A percentile compares a stretch with the other conserved stretches of the same genome.
Evolutionary conservation across 1,140 invertebrate species (phyloP).

Genomic region (Antheraea mylitta): DNA sequence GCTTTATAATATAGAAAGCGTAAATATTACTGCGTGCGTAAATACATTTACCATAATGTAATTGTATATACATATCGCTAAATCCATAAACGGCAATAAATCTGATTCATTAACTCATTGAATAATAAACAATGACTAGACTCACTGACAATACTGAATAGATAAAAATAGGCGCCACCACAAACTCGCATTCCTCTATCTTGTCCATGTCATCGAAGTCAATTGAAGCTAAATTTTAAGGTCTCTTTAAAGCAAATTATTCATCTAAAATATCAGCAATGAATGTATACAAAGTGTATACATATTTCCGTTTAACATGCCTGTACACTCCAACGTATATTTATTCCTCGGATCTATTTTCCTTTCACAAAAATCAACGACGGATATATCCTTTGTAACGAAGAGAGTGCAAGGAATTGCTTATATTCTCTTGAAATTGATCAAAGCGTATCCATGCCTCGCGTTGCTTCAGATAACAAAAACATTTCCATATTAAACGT

Average conservation of each 20-base stretch:
- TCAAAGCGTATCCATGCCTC: conserved; percentile 23
- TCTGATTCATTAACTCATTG: not conserved
- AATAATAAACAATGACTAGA: not conserved
- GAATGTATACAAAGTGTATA: not conserved
- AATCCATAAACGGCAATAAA: not conserved
- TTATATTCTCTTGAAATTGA: conserved; percentile 26
- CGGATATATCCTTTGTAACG: conserved; percentile 9
- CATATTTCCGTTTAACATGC: not conserved
- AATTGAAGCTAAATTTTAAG: too few relatives aligned
- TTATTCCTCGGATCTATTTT: not conserved
- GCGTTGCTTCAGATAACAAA: conserved; percentile 18
- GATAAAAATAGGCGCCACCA: not conserved
- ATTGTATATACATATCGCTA: too few relatives aligned
- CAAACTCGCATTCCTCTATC: not conserved
- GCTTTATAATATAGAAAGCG: too few relatives aligned
- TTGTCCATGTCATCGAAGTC: too few relatives aligned
- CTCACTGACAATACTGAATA: not conserved
- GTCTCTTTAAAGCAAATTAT: not conserved
- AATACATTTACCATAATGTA: too few relatives aligned
- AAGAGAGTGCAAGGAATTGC: conserved; percentile 20
- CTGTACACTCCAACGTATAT: not conserved
- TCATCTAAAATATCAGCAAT: not conserved
- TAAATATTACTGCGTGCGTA: too few relatives aligned
- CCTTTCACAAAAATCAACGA: conserved; percentile 2
- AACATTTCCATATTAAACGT: conserved; percentile 13